These are phyloP conservation scores for Branchellion lobata DNA, from an alignment of 2,888 invertebrate species.

Conservation along the genomic window DNA sequence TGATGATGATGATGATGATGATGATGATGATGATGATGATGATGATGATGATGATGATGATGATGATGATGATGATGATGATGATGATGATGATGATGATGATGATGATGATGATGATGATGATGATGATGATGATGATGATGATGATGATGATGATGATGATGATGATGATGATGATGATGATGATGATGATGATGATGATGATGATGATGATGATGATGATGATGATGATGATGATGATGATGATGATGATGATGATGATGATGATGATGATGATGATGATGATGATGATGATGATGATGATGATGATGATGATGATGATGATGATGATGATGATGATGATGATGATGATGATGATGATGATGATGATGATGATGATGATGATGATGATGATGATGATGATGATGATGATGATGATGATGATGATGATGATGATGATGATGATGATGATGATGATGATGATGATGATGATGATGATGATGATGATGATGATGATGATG, in stretches of 20 bases:
- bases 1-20: constrained; percentile 11
- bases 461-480: constrained; percentile 27
- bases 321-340: constrained; percentile 12
- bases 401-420: constrained; percentile 20
- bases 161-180: constrained; percentile 20
- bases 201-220: constrained; percentile 12
- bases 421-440: constrained; percentile 21
- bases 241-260: constrained; percentile 11
- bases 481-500: constrained; percentile 36
- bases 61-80: constrained; percentile 21
- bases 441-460: constrained; percentile 12
- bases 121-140: constrained; percentile 11
- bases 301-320: constrained; percentile 21
- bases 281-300: constrained; percentile 20
- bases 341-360: constrained; percentile 26
- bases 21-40: constrained; percentile 19
- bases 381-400: constrained; percentile 19
- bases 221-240: constrained; percentile 26
- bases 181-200: constrained; percentile 21
- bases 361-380: constrained; percentile 11
- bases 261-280: constrained; percentile 19
- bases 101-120: constrained; percentile 26
- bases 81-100: constrained; percentile 12
- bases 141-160: constrained; percentile 19
- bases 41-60: constrained; percentile 20